Evolutionary conservation across 2,888 invertebrate genomes (phyloP), one percentile per base, ranked within the genome.

Genomic region (Polydrusus tereticollis): DNA sequence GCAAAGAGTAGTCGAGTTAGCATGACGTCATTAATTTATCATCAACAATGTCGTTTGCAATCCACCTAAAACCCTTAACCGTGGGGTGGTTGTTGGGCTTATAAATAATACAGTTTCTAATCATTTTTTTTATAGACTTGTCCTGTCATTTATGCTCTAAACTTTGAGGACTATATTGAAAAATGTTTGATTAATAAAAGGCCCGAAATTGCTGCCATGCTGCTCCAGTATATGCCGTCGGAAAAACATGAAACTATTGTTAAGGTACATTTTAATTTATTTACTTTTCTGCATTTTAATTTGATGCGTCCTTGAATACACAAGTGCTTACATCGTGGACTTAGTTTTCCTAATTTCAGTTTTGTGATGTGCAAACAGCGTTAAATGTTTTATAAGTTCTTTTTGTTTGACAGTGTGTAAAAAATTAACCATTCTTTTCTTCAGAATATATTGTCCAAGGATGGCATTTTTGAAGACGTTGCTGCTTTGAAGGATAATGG

Each of bases 141-240:
- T 75, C 84, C 84, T n/a, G 81, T 82, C 20, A 68, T 82, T 45
- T 77, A 77, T 71, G 78, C 76, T 3, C 63, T 84, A n/a, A 77
- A 82, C 73, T 78, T 83, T 23, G 78, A 80, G 38, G 75, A 74
- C n/a, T 75, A 77, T 14, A 71, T 81, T n/a, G 73, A 80, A 45
- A 78, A 74, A 52, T 82, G 79, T 50, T 68, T 81, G 1, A 55
- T 77, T 65, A 36, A 76, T 6, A 75, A 77, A 52, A 78, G 78
- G 69, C 66, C 50, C 16, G 79, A 78, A 50, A 80, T 80, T 66
- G 81, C 81, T 12, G 79, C 79, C 1, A 60, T 83, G 29, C 72
- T 82, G 33, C 52, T 82, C 14, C 81, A 81, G 65, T 82, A 82
- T 76, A 66, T 82, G 14, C 63, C 77, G 0, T 76, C 78, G 55